Percentiles rank a stretch among this genome's conserved stretches.
Evolutionary conservation across 2,113 vertebrate species (phyloP).

Genomic region (Arvicanthis niloticus): DNA sequence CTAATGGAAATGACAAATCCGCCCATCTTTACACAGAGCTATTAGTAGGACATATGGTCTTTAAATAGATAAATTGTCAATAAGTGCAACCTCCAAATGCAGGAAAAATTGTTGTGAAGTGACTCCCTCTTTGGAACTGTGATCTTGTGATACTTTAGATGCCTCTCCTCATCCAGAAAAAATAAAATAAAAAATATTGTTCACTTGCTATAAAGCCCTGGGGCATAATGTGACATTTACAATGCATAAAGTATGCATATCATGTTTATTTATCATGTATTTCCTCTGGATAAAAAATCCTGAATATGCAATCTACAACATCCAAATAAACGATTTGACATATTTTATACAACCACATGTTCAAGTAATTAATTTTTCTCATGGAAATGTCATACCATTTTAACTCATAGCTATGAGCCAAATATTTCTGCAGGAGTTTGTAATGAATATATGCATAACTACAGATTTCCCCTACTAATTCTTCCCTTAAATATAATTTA

Average conservation of each 20-base stretch:
- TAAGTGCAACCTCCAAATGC: slow-evolving; percentile 25
- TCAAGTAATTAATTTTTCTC: slow-evolving; percentile 88
- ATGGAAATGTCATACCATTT: slow-evolving; percentile 89
- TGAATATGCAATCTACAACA: slow-evolving; percentile 79
- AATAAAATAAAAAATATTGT: slow-evolving; percentile 74
- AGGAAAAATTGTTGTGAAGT: slow-evolving; percentile 73
- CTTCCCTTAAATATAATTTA: slow-evolving; percentile 85
- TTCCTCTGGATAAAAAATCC: slow-evolving; percentile 84
- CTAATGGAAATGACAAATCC: slow-evolving; percentile 45
- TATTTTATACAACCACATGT: slow-evolving; percentile 88
- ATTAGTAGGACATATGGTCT: slow-evolving; percentile 25
- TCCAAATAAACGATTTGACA: slow-evolving; percentile 83
- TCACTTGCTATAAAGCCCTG: slow-evolving; percentile 83
- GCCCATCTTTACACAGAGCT: slow-evolving; percentile 24
- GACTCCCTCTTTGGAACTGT: slow-evolving; percentile 69
- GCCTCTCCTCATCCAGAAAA: slow-evolving; percentile 76
- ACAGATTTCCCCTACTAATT: slow-evolving; percentile 83
- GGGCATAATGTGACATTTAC: slow-evolving; percentile 86
- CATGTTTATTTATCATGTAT: slow-evolving; percentile 85
- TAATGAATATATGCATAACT: slow-evolving; percentile 87
- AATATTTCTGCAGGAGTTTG: slow-evolving; percentile 89
- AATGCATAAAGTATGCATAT: slow-evolving; percentile 80
- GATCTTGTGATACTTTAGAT: slow-evolving; percentile 62
- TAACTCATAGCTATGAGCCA: slow-evolving; percentile 86
- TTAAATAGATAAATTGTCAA: slow-evolving; percentile 75